These are phyloP conservation scores for Alectura lathami DNA, from an alignment of 2,113 vertebrate species.

Conservation along the genomic window DNA sequence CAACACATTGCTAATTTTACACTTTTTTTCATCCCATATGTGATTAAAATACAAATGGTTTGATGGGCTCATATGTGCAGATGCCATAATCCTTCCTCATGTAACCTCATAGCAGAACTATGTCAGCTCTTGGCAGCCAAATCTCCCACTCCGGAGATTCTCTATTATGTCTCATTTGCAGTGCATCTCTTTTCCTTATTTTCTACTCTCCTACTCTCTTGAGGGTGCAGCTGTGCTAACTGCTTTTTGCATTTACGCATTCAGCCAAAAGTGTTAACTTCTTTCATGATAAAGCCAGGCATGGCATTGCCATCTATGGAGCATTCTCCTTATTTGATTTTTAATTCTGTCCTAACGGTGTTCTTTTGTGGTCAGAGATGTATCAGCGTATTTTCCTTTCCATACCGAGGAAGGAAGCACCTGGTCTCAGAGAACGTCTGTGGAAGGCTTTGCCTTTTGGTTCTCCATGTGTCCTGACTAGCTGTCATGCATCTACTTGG, in stretches of 20 bases:
- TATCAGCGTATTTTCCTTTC: background rate
- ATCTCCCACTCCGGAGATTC: background rate
- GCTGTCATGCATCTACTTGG: fast-evolving
- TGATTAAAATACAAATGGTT: background rate
- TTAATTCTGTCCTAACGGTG: background rate
- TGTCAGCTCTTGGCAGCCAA: background rate
- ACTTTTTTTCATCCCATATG: background rate
- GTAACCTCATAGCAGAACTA: background rate
- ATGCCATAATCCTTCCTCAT: background rate
- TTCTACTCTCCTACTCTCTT: background rate
- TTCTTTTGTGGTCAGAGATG: background rate
- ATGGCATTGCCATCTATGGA: background rate
- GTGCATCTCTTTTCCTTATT: background rate
- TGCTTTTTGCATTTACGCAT: background rate
- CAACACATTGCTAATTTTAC: background rate
- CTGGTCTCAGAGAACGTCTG: background rate
- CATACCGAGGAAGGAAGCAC: background rate
- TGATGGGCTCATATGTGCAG: background rate
- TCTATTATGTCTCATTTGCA: background rate
- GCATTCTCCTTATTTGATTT: background rate
- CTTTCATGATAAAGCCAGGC: background rate
- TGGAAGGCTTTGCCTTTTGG: background rate
- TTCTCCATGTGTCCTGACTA: fast-evolving
- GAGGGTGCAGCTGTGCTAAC: background rate
- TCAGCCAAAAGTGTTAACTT: background rate